A percentile compares a stretch with the other conserved stretches of the same genome.
Evolutionary conservation across 1,140 invertebrate genomes (phyloP).

Genomic region (Monomorium pharaonis): DNA sequence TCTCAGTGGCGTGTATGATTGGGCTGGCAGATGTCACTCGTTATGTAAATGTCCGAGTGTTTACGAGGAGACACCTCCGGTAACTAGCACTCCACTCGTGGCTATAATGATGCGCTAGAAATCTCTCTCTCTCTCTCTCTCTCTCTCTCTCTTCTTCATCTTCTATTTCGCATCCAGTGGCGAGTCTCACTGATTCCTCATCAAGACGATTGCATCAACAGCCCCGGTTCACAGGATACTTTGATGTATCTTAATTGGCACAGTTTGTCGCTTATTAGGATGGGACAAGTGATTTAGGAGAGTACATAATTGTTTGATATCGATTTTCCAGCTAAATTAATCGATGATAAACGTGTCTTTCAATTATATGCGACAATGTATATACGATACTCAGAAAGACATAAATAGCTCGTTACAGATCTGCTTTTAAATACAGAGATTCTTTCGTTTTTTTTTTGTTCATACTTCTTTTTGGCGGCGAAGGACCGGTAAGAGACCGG

Average conservation of each 20-base stretch:
- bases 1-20: constrained; percentile 78
- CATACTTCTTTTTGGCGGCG: background rate
- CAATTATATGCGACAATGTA: constrained; percentile 28
- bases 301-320: constrained; percentile 14
- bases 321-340: constrained; percentile 30
- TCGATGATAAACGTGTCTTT: background rate
- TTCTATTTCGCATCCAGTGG: constrained; percentile 36
- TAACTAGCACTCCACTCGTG: constrained; percentile 75
- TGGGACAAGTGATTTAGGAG: constrained; percentile 22
- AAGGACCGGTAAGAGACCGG: background rate
- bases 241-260: constrained; percentile 28
- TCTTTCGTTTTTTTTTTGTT: background rate
- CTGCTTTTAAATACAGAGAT: background rate
- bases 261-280: constrained; percentile 35
- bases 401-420: background rate
- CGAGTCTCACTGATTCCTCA: constrained; percentile 2
- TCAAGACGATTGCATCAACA: constrained; percentile 20
- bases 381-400: background rate
- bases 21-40: constrained; percentile 82
- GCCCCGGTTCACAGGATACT: background rate
- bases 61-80: constrained; percentile 81
- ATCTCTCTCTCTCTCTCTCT: constrained; percentile 66
- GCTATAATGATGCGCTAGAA: constrained; percentile 76
- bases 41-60: constrained; percentile 83
- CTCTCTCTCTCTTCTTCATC: background rate